Evolutionary conservation across 1,140 invertebrate species (phyloP).

Genomic region (Fopius arisanus): DNA sequence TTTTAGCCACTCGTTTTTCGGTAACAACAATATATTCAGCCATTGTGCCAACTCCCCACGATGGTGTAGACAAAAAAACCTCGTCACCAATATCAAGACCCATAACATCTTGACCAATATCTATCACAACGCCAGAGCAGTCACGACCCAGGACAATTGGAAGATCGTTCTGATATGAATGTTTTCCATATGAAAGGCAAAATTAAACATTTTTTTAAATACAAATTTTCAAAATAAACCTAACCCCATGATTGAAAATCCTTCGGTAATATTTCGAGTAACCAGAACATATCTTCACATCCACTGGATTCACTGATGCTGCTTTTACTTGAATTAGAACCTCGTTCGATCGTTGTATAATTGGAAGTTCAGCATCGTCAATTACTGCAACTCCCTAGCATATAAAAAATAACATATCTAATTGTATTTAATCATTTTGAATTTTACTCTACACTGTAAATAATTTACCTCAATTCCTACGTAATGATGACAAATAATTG

Average conservation of each 20-base stretch:
- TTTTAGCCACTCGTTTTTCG: constrained; percentile 68
- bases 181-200: constrained; percentile 9
- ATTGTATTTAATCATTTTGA: background rate
- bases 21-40: constrained; percentile 70
- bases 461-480: constrained; percentile 65
- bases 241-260: constrained; percentile 68
- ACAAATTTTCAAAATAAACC: constrained; percentile 31
- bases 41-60: constrained; percentile 69
- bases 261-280: constrained; percentile 69
- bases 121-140: constrained; percentile 73
- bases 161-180: constrained; percentile 62
- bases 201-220: background rate
- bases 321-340: constrained; percentile 74
- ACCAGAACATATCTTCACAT: constrained; percentile 71
- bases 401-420: no score
- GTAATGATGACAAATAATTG: constrained; percentile 66
- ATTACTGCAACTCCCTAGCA: constrained; percentile 66
- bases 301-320: constrained; percentile 71
- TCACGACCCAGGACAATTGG: constrained; percentile 75
- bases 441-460: background rate
- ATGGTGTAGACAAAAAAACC: constrained; percentile 70
- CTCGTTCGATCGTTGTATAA: constrained; percentile 67
- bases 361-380: constrained; percentile 69
- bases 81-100: constrained; percentile 73
- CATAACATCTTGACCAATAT: constrained; percentile 69